Base-by-base conservation (phyloP, 1,140 invertebrate species). In the Drosophila persimilis region DNA sequence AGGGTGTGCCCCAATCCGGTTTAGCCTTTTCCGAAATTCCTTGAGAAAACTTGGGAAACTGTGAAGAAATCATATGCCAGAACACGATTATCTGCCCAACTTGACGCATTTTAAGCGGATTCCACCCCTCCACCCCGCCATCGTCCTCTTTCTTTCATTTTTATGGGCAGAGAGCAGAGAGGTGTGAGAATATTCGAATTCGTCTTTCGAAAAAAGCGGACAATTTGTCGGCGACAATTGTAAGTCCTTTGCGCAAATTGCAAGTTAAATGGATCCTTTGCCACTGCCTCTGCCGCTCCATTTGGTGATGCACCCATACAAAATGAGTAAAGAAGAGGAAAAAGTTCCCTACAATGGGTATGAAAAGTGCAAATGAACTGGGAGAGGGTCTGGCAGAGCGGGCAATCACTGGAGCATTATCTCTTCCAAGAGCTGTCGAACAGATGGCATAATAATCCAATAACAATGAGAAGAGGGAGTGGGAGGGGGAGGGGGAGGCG, bases 171-270 rank as follows among this genome's bases (percentile, higher is more conserved):
- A 31, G 51, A 31, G 41, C 50, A 35, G 26, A 47, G 39, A 73
- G 54, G 72, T 73, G 67, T 63, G 46, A 58, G 62, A 73, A 55
- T 73, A 56, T 61, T 51, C 57, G 57, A 73, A 62, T 72, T 72
- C 45, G 20, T 55, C 17, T 39, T 62, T 61, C 50, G 43, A 44
- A 53, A 45, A 47, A 52, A 59, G 20, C 13, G 58, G 41, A 41
- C 51, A 57, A 73, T 63, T 73, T 73, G 71, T 55, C 70, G 48
- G 58, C 58, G 71, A 73, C 71, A 73, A 73, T 73, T 73, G 71
- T 73, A 73, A 73, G 71, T 73, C 71, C 69, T 73, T 73, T 73
- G 71, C 69, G 62, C 45, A 73, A 73, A 73, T 73, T 73, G 69
- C 58, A 73, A 73, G 69, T 73, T 73, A 73, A 73, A 73, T 73